These are phyloP conservation scores for Parazoanthus swiftii DNA, from an alignment of 92 coral and sea anemone species.

Conservation along the genomic window DNA sequence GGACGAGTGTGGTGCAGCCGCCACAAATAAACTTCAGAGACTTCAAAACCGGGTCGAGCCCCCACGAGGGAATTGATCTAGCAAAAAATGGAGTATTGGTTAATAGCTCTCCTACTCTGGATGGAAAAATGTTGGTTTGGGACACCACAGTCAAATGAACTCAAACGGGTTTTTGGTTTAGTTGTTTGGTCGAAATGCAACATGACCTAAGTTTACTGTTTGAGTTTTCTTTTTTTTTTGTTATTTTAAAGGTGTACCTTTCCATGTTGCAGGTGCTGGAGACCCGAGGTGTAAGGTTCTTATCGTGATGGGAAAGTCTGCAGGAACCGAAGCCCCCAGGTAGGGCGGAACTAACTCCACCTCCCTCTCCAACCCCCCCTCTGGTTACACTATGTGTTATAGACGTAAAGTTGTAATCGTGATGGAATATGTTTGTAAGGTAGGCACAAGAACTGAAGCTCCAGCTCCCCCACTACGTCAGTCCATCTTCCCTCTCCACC, in stretches of 20 bases:
- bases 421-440: constrained; percentile 88
- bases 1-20: no score
- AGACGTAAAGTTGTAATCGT: constrained; percentile 83
- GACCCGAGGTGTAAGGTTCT: constrained; percentile 84
- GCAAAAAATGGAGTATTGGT: no score
- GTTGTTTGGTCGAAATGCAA: neutral
- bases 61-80: no score
- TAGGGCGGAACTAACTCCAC: no score
- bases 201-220: no score
- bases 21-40: no score
- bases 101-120: no score
- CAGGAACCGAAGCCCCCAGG: constrained; percentile 62
- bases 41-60: no score
- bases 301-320: constrained; percentile 90
- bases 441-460: constrained; percentile 52
- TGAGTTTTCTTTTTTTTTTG: neutral
- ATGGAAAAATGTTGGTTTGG: no score
- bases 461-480: constrained; percentile 7
- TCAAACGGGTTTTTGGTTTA: no score
- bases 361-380: neutral
- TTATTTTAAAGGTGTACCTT: neutral
- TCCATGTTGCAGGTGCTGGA: constrained; percentile 72
- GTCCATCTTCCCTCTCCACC: neutral
- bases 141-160: no score
- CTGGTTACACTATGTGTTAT: no score